These are phyloP conservation scores for Diaprepes abbreviatus DNA, from an alignment of 2,888 invertebrate species.

Conservation along the genomic window DNA sequence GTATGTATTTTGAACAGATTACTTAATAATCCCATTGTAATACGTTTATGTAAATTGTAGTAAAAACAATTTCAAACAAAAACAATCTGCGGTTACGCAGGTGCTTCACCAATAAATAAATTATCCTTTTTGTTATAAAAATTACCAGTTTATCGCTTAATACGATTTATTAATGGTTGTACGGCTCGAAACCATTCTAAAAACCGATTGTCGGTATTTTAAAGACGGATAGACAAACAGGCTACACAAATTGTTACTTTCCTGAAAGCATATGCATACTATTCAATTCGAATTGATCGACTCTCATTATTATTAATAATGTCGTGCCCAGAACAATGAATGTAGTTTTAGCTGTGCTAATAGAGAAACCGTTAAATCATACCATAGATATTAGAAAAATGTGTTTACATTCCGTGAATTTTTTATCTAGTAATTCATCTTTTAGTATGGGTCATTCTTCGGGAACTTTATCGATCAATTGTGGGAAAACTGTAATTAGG, in stretches of 20 bases:
- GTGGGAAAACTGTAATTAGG: too few relatives aligned
- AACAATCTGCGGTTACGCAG: not conserved
- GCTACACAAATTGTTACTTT: not conserved
- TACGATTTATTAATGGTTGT: not conserved
- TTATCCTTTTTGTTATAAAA: not conserved
- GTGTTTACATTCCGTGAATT: too few relatives aligned
- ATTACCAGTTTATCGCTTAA: not conserved
- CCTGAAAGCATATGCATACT: not conserved
- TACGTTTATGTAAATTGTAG: too few relatives aligned
- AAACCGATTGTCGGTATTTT: not conserved
- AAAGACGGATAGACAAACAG: not conserved
- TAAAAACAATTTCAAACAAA: too few relatives aligned
- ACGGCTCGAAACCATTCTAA: not conserved
- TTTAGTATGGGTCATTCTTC: too few relatives aligned
- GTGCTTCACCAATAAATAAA: not conserved
- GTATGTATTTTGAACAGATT: too few relatives aligned
- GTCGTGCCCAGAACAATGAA: not conserved
- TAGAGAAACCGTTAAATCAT: not conserved
- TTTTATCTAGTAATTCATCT: too few relatives aligned
- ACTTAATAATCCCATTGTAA: too few relatives aligned
- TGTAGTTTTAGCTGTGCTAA: slow-evolving; percentile 1
- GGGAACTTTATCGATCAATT: too few relatives aligned
- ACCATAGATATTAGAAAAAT: not conserved
- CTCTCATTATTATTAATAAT: not conserved
- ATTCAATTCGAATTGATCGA: slow-evolving; percentile 1